Evolutionary conservation across 2,113 vertebrate species (phyloP).

Genomic region (Percopsis transmontana): DNA sequence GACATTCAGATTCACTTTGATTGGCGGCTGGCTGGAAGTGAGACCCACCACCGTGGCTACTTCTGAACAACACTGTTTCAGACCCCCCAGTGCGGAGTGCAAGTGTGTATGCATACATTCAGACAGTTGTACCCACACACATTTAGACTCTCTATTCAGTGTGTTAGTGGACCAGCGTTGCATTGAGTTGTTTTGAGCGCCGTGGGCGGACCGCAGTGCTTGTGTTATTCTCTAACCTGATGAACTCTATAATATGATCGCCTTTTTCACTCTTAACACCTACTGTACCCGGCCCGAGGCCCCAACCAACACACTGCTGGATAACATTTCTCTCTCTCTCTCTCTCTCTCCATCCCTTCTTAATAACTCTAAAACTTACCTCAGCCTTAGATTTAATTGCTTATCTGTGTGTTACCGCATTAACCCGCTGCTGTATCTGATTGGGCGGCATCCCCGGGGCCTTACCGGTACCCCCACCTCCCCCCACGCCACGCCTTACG

Average conservation of each 20-base stretch:
- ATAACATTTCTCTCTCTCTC: constrained; percentile 34
- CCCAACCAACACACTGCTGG: constrained; percentile 41
- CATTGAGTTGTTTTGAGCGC: constrained; percentile 54
- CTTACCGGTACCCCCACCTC: constrained; percentile 60
- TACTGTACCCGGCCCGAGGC: constrained; percentile 53
- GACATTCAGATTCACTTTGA: constrained; percentile 75
- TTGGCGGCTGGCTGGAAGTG: constrained; percentile 57
- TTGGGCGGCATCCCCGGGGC: constrained; percentile 64
- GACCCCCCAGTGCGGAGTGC: too few relatives aligned
- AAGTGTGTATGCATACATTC: not conserved
- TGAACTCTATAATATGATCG: constrained; percentile 61
- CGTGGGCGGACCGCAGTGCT: constrained; percentile 54
- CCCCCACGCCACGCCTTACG: constrained; percentile 59
- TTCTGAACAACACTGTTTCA: too few relatives aligned
- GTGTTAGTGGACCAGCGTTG: constrained; percentile 35
- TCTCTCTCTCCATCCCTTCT: constrained; percentile 42
- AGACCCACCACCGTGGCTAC: constrained; percentile 42
- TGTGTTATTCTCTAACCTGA: constrained; percentile 59
- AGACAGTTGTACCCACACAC: constrained; percentile 28
- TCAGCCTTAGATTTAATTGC: constrained; percentile 74
- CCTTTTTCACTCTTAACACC: constrained; percentile 53
- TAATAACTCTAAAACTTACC: constrained; percentile 76
- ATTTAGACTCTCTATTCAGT: constrained; percentile 39
- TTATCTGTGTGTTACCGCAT: constrained; percentile 76
- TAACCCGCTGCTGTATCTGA: constrained; percentile 75